Percentiles rank a stretch among this genome's conserved stretches.
These are phyloP conservation scores for Thinocorus orbignyianus DNA, from an alignment of 2,113 vertebrate genomes.

Conservation along the genomic window DNA sequence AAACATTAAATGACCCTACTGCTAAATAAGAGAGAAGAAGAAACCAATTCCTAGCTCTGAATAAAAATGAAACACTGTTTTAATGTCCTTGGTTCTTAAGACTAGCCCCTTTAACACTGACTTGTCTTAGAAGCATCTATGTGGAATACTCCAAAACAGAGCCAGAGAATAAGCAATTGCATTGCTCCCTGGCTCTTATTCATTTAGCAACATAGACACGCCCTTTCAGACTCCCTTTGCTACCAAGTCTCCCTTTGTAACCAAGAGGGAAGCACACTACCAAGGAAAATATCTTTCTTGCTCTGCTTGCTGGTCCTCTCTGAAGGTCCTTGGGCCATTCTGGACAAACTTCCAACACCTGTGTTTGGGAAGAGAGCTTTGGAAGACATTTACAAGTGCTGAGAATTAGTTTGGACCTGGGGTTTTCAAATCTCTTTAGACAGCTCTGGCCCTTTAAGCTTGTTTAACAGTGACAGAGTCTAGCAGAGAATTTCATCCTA, in stretches of 20 bases:
- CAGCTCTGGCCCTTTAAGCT: neutral
- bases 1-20: neutral
- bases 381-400: neutral
- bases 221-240: neutral
- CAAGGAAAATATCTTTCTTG: neutral
- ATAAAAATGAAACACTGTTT: neutral
- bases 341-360: neutral
- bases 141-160: neutral
- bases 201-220: neutral
- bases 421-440: neutral
- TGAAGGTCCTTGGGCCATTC: neutral
- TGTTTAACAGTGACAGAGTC: neutral
- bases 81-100: neutral
- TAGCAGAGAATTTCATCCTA: neutral
- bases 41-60: neutral
- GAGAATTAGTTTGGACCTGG: fast-evolving
- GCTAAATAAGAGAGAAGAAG: neutral
- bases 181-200: neutral
- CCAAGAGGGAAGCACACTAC: neutral
- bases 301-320: neutral
- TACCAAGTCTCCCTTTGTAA: neutral
- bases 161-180: neutral
- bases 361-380: neutral
- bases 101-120: neutral
- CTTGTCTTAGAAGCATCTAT: neutral